Evolutionary conservation across 2,888 invertebrate genomes (phyloP).

Genomic region (Arctia plantaginis): DNA sequence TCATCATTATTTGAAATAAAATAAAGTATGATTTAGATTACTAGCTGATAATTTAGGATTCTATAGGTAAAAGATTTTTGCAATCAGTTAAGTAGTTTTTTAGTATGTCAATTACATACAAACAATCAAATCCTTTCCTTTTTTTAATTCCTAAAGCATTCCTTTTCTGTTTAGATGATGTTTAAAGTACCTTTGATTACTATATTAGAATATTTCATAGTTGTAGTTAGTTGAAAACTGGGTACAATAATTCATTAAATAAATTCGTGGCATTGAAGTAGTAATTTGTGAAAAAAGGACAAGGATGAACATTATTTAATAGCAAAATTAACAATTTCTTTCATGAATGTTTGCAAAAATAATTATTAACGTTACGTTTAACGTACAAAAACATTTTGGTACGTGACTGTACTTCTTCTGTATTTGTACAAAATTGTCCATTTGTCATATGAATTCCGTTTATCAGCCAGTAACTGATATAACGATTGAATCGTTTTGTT

Average conservation of each 20-base stretch:
- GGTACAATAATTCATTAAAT: too few relatives aligned
- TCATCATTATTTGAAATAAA: too few relatives aligned
- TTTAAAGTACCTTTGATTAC: too few relatives aligned
- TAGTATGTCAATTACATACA: too few relatives aligned
- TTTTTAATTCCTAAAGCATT: too few relatives aligned
- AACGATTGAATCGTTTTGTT: constrained; percentile 45
- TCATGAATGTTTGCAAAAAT: neutral
- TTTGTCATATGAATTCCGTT: constrained; percentile 50
- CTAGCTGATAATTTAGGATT: too few relatives aligned
- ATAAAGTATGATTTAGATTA: too few relatives aligned
- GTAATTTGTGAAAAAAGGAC: neutral
- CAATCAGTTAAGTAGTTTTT: too few relatives aligned
- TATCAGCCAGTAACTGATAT: constrained; percentile 41
- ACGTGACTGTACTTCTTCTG: constrained; percentile 35
- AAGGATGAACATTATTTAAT: neutral
- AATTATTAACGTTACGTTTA: neutral
- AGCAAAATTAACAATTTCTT: neutral
- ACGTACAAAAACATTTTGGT: neutral
- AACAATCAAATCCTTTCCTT: too few relatives aligned
- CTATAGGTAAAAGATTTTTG: too few relatives aligned
- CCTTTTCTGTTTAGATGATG: neutral
- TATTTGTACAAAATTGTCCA: constrained; percentile 49
- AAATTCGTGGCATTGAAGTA: neutral
- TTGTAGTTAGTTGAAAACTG: too few relatives aligned
- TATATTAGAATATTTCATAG: too few relatives aligned